phyloP scores from a whole-genome alignment of 2,113 vertebrate genomes.

The Panurus biarmicus region DNA sequence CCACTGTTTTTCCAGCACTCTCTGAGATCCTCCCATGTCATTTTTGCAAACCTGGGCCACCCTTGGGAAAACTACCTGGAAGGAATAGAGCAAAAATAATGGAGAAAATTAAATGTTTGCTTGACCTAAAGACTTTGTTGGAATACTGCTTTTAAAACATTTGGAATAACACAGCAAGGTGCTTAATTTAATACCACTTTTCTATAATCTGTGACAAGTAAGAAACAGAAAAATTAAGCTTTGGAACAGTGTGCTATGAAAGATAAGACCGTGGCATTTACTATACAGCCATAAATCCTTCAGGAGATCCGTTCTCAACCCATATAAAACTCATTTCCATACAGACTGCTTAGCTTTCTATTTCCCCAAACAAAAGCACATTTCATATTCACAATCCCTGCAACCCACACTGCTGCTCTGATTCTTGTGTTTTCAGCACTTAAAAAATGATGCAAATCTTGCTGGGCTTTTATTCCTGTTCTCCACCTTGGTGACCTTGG shows the following conservation, averaged over 20 bases:
- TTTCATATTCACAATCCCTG: conserved; percentile 63
- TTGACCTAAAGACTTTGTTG: not conserved
- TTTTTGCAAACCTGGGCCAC: conserved; percentile 97
- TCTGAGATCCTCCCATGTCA: conserved; percentile 93
- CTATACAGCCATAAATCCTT: conserved; percentile 71
- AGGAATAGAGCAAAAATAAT: not conserved
- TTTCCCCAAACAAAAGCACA: conserved; percentile 73
- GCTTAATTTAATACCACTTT: conserved; percentile 60
- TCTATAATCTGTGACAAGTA: conserved; percentile 62
- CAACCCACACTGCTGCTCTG: conserved; percentile 42
- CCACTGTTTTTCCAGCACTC: conserved; percentile 98
- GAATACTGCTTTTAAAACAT: conserved; percentile 8
- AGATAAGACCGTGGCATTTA: conserved; percentile 77
- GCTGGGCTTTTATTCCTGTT: conserved; percentile 14
- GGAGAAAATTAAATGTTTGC: not conserved
- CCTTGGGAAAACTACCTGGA: conserved; percentile 92
- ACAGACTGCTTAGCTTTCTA: conserved; percentile 72
- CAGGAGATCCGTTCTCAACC: conserved; percentile 67
- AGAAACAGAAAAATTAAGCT: conserved; percentile 43
- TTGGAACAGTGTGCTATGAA: conserved; percentile 59
- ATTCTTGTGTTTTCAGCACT: conserved; percentile 41
- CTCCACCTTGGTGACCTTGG: conserved; percentile 40
- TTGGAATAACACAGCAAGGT: conserved; percentile 11
- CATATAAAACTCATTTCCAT: conserved; percentile 78
- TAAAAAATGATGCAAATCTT: conserved; percentile 45